These are phyloP conservation scores for Gila orcuttii DNA, from an alignment of 2,113 vertebrate species.

Conservation along the genomic window DNA sequence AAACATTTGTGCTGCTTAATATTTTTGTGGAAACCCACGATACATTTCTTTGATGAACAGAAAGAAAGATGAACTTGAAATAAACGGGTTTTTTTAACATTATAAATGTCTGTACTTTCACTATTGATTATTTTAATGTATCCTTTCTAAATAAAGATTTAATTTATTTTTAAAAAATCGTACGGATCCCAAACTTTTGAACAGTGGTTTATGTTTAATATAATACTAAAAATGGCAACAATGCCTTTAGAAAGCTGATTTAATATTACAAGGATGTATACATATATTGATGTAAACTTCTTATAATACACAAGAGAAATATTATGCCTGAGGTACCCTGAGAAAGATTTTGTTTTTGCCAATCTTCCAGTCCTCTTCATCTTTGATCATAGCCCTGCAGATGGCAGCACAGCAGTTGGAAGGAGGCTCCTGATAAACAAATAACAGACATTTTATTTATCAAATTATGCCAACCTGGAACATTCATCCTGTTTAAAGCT, in stretches of 20 bases:
- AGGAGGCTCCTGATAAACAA: conserved; percentile 68
- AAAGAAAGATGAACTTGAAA: background rate
- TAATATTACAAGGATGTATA: background rate
- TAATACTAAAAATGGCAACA: background rate
- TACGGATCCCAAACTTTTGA: background rate
- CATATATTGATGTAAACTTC: background rate
- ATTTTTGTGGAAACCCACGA: background rate
- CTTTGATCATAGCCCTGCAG: conserved; percentile 72
- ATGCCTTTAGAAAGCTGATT: background rate
- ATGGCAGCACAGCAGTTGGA: conserved; percentile 78
- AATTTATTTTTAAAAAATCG: background rate
- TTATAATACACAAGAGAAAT: background rate
- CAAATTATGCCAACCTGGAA: background rate
- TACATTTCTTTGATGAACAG: background rate
- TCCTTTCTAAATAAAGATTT: background rate
- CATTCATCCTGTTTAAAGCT: background rate
- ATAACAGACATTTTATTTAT: conserved; percentile 33
- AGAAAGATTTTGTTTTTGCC: conserved; percentile 92
- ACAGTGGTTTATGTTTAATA: background rate
- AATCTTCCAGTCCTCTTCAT: conserved; percentile 83
- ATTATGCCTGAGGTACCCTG: conserved; percentile 76
- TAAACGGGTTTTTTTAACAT: background rate
- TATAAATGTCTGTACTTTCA: background rate
- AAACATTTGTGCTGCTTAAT: background rate
- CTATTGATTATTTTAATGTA: background rate